phyloP scores from a whole-genome alignment of 2,797 vertebrate species.

The Synaphobranchus kaupii region DNA sequence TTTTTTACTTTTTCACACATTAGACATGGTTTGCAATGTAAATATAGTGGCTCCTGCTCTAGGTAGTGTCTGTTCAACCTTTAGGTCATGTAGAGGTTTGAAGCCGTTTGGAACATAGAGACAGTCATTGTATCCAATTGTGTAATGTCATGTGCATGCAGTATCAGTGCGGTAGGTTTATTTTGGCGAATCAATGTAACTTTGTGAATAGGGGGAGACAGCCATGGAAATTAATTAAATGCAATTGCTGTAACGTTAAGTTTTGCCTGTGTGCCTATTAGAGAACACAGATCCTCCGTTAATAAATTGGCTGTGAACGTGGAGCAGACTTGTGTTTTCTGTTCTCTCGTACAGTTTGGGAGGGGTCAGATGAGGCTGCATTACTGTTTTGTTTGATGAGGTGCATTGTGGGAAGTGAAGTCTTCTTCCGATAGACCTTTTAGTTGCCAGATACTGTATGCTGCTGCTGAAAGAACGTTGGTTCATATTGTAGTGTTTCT shows the following conservation, averaged over 20 bases:
- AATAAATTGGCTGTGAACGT: not conserved
- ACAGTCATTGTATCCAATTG: not conserved
- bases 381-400: not conserved
- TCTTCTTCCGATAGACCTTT: not conserved
- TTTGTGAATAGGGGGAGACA: not conserved
- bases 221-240: not conserved
- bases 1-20: not conserved
- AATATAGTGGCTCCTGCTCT: not conserved
- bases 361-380: not conserved
- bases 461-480: not conserved
- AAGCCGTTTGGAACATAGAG: not conserved
- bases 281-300: not conserved
- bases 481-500: not conserved
- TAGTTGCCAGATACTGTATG: not conserved
- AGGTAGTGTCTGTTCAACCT: not conserved
- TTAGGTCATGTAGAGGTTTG: not conserved
- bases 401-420: not conserved
- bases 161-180: not conserved
- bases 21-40: not conserved
- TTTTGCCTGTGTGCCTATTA: not conserved
- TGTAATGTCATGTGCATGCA: not conserved
- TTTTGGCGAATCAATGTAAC: not conserved
- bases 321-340: not conserved
- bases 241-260: not conserved
- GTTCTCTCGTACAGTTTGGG: not conserved